phyloP scores from a whole-genome alignment of 1,140 invertebrate genomes.

The Apis laboriosa region DNA sequence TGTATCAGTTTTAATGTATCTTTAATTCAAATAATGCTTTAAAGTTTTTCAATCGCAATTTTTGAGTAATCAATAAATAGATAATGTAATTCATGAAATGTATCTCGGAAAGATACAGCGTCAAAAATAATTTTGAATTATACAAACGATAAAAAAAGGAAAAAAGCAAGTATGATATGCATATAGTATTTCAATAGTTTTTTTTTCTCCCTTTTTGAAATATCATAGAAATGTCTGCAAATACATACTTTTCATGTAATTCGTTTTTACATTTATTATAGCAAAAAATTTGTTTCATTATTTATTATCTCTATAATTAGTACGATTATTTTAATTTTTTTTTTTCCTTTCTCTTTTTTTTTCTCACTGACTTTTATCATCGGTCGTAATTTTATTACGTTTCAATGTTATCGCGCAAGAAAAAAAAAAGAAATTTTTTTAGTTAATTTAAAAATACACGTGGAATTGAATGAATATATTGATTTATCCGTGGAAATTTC shows the following conservation, averaged over 20 bases:
- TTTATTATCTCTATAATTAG: neutral
- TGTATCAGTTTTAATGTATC: constrained; percentile 2
- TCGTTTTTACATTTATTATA: neutral
- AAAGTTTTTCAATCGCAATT: neutral
- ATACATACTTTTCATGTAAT: neutral
- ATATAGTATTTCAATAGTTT: neutral
- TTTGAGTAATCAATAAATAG: neutral
- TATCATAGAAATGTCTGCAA: constrained; percentile 8
- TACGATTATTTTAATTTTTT: neutral
- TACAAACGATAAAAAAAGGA: neutral
- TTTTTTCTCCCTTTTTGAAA: neutral
- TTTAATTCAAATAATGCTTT: neutral
- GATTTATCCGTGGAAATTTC: neutral
- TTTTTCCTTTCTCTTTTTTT: constrained; percentile 31
- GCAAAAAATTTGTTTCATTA: constrained; percentile 6
- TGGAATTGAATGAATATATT: neutral
- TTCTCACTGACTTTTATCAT: neutral
- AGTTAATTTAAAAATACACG: constrained; percentile 9
- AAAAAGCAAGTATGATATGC: neutral
- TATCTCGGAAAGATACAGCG: neutral
- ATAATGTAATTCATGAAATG: neutral
- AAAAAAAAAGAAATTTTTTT: neutral
- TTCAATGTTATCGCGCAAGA: neutral
- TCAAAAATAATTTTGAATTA: neutral
- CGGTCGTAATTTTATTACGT: neutral